Base-by-base conservation (phyloP, 2,888 invertebrate genomes). In the Torymus tubicola region DNA sequence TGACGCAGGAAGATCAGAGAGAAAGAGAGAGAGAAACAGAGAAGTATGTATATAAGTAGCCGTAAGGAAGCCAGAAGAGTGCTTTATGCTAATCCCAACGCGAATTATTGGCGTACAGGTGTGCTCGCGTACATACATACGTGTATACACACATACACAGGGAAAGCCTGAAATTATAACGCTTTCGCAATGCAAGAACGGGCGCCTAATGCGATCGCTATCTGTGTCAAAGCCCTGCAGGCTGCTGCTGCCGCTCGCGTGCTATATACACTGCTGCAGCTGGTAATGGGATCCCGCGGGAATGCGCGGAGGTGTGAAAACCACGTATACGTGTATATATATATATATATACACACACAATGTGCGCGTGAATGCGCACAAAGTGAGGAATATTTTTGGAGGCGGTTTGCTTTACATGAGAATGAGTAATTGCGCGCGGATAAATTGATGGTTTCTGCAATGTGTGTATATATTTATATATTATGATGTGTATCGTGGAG, bases 281-380 rank as follows among this genome's bases (percentile, higher is more conserved):
- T 31, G 31, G n/a, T 31, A 31, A 31, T 31, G 31, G 31, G 31
- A 31, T 31, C 31, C 31, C 31, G 31, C 31, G 50, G 31, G 21
- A 16, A 52, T 61, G 42, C 50, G 14, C 21, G 18, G 50, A 76
- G 77, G 70, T 64, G 70, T 58, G 64, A 77, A 70, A 77, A 70
- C 52, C 58, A 16, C 64, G 58, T 52, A 52, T 24, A 24, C 24
- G 3, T 24, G 24, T n/a, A 3, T 31, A 8, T 3, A 8, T 31
- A 31, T 31, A 31, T 31, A 31, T 2, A 3, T 31, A 2, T 31
- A 31, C 8, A n/a, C n/a, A n/a, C n/a, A n/a, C n/a, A n/a, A n/a
- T n/a, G 31, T 3, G 31, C 31, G 3, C 31, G 31, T 31, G 8
- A 31, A 5, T 31, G 31, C 31, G 31, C 31, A 3, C 3, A 8